A percentile compares a stretch with the other conserved stretches of the same genome.
Conservation (phyloP, 2,888 invertebrate species). For the Acleris holmiana region DNA sequence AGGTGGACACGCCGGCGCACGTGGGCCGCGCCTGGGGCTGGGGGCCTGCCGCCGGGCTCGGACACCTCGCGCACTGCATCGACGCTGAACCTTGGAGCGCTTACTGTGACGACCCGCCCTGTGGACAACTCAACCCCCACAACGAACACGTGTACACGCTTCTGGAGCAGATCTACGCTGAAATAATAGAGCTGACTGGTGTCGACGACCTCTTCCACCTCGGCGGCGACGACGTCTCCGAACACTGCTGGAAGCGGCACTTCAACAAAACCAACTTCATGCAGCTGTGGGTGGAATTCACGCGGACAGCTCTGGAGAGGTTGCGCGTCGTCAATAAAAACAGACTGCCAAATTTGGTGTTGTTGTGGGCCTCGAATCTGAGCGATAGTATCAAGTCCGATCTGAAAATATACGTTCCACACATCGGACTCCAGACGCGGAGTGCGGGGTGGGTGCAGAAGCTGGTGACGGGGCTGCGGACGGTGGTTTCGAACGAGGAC, state of each 20-base stretch:
- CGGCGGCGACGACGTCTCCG: slow-evolving; percentile 90
- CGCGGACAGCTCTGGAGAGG: slow-evolving; percentile 83
- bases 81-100: slow-evolving; percentile 89
- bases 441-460: slow-evolving; percentile 86
- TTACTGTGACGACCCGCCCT: slow-evolving; percentile 91
- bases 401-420: slow-evolving; percentile 53
- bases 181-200: slow-evolving; percentile 89
- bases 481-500: slow-evolving; percentile 92
- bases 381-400: slow-evolving; percentile 57
- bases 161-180: slow-evolving; percentile 88
- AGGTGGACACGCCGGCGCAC: slow-evolving; percentile 94
- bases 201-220: slow-evolving; percentile 91
- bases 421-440: slow-evolving; percentile 79
- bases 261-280: slow-evolving; percentile 86
- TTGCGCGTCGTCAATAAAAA: slow-evolving; percentile 81
- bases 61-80: slow-evolving; percentile 89
- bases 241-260: slow-evolving; percentile 88
- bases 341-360: slow-evolving; percentile 57
- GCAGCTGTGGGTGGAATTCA: slow-evolving; percentile 89
- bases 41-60: slow-evolving; percentile 86
- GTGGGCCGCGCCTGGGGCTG: slow-evolving; percentile 92
- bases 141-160: slow-evolving; percentile 88
- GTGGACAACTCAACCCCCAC: slow-evolving; percentile 91
- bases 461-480: slow-evolving; percentile 83
- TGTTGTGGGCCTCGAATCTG: slow-evolving; percentile 62